phyloP scores from a whole-genome alignment of 2,113 vertebrate genomes.

The Diglossa brunneiventris region DNA sequence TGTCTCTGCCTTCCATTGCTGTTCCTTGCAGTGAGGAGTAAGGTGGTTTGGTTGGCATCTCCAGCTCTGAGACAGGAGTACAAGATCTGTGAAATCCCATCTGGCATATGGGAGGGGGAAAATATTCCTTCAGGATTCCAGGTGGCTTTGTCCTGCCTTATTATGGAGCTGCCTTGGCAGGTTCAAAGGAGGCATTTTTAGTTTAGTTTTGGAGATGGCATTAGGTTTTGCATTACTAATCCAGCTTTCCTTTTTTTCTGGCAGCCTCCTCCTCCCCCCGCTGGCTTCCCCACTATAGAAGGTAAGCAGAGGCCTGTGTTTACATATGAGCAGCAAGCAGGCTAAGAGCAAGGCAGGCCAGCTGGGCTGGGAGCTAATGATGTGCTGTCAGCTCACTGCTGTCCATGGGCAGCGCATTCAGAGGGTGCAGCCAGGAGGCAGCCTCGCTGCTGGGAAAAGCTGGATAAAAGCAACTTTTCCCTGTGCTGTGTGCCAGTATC shows the following conservation, averaged over 20 bases:
- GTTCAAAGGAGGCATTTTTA: background rate
- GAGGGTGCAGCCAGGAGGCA: background rate
- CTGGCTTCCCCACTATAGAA: slow-evolving; percentile 84
- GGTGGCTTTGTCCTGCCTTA: background rate
- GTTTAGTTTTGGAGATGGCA: background rate
- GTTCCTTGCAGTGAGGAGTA: background rate
- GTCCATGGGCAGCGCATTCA: background rate
- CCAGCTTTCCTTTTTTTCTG: slow-evolving; percentile 13
- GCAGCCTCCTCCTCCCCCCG: slow-evolving; percentile 78
- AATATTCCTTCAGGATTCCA: background rate
- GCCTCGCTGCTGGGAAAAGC: background rate
- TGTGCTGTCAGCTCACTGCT: background rate
- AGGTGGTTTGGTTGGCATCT: background rate
- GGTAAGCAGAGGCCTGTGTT: slow-evolving; percentile 73
- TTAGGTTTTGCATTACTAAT: slow-evolving; percentile 25
- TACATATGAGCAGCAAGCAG: background rate
- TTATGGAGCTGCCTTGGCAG: background rate
- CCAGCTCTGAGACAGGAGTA: background rate
- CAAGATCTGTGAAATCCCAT: background rate
- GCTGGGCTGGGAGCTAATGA: background rate
- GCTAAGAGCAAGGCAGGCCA: background rate
- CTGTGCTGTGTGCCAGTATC: accelerated
- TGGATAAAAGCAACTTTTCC: background rate
- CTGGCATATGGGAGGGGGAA: background rate
- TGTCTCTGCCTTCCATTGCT: background rate